Percentiles rank a stretch among this genome's conserved stretches.
Evolutionary conservation across 2,113 vertebrate species (phyloP).

Genomic region (Silurus asotus): DNA sequence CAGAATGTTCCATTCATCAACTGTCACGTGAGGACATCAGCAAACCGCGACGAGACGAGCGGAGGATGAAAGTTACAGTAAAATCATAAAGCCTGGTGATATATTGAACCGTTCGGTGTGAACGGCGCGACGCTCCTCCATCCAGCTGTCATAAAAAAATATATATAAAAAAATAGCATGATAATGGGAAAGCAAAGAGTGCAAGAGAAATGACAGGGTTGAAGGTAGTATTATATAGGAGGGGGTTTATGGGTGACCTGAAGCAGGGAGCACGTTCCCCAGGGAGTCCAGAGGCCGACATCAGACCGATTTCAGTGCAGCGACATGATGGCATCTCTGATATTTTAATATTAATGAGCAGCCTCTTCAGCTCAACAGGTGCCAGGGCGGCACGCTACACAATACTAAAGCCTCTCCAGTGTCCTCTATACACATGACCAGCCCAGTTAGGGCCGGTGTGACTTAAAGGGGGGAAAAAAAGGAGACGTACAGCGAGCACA

Average conservation of each 20-base stretch:
- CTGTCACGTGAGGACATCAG: constrained; percentile 42
- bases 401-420: constrained; percentile 48
- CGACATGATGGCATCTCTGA: constrained; percentile 82
- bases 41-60: constrained; percentile 15
- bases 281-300: constrained; percentile 73
- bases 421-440: constrained; percentile 41
- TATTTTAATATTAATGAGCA: constrained; percentile 83
- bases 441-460: constrained; percentile 39
- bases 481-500: constrained; percentile 24
- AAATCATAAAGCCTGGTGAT: constrained; percentile 14
- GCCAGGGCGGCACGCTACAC: constrained; percentile 57
- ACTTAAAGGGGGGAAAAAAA: constrained; percentile 24
- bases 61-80: constrained; percentile 45
- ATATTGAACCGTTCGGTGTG: constrained; percentile 69
- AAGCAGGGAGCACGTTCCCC: constrained; percentile 71
- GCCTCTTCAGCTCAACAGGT: constrained; percentile 75
- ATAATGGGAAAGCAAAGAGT: constrained; percentile 59
- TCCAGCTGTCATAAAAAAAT: constrained; percentile 84
- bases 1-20: constrained; percentile 34
- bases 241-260: constrained; percentile 63
- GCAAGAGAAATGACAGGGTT: constrained; percentile 46
- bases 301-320: constrained; percentile 82
- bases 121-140: constrained; percentile 70
- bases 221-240: neutral
- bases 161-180: constrained; percentile 71